Percentiles rank a stretch among this genome's conserved stretches.
These are phyloP conservation scores for Slavum lentiscoides DNA, from an alignment of 2,888 invertebrate species.

Conservation along the genomic window DNA sequence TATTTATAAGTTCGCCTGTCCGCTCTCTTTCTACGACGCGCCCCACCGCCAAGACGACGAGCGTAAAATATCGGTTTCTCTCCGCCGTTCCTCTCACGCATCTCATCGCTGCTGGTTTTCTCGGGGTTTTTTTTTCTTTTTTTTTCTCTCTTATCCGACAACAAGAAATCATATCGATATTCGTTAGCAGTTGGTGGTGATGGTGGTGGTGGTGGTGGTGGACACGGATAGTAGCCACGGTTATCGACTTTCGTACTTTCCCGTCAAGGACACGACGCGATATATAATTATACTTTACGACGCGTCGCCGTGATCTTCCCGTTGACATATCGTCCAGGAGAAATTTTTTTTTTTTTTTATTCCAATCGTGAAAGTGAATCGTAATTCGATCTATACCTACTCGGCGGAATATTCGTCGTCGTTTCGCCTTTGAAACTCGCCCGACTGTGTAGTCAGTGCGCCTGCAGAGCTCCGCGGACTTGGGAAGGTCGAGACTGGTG, in stretches of 20 bases:
- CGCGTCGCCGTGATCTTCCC: slow-evolving; percentile 17
- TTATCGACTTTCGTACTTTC: slow-evolving; percentile 44
- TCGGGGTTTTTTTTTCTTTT: not conserved
- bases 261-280: slow-evolving; percentile 32
- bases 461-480: too few species aligned
- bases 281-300: slow-evolving; percentile 23
- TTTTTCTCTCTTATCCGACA: not conserved
- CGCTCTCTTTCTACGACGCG: slow-evolving; percentile 6
- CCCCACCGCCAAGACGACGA: slow-evolving; percentile 13
- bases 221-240: too few species aligned
- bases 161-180: not conserved
- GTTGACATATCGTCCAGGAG: slow-evolving; percentile 46
- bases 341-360: slow-evolving; percentile 20
- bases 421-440: too few species aligned
- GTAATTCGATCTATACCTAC: slow-evolving; percentile 18
- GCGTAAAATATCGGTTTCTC: not conserved
- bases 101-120: not conserved
- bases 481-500: too few species aligned
- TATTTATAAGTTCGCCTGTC: slow-evolving; percentile 50
- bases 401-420: not conserved
- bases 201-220: too few species aligned
- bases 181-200: too few species aligned
- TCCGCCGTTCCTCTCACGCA: not conserved
- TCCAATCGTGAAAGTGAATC: slow-evolving; percentile 44
- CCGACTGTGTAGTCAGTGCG: not conserved